Evolutionary conservation across 2,113 vertebrate species (phyloP), one percentile per base, ranked within the genome.

Genomic region (Solea senegalensis): DNA sequence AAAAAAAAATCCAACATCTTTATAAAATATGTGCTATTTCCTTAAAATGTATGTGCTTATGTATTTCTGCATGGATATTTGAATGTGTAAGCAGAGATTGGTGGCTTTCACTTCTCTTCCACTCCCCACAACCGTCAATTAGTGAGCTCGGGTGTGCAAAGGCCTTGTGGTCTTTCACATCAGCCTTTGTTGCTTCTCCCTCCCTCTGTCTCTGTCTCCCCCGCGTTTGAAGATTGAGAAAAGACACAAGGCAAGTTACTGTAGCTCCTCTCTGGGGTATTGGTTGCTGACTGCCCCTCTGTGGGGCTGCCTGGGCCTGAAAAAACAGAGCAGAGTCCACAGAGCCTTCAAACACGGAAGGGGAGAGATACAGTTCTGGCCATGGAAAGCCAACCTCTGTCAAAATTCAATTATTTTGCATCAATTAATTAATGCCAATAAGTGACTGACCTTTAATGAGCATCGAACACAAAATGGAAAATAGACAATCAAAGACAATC

Each of bases 51-150:
- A 39, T 43, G 9, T 71, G 56, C 67, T 14, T 55, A 28, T 54
- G 41, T 61, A 3, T 46, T 49, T 74, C 64, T 58, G 58, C 28
- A 69, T 57, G 68, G 70, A 63, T 63, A 78, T 86, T 65, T 81
- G 65, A 70, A 71, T 73, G 48, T 16, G 41, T 69, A 59, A 59
- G 68, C 72, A 73, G 59, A 76, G 71, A 81, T 72, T 82, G 68
- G 81, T 82, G 85, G 50, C 80, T 91, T 88, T 90, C 79, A 91
- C 74, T 86, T 80, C 70, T 64, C 84, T 84, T 70, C 62, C 81
- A 74, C 82, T 92, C 91, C 90, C 89, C 89, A 84, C 83, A 91
- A 91, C 86, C 79, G 52, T 93, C 92, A 94, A 93, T 94, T 94
- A 94, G 91, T 79, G 83, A 86, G 81, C 63, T 67, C 5, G 57